Base-by-base conservation (phyloP, 2,113 vertebrate species). In the Sciurus niger region DNA sequence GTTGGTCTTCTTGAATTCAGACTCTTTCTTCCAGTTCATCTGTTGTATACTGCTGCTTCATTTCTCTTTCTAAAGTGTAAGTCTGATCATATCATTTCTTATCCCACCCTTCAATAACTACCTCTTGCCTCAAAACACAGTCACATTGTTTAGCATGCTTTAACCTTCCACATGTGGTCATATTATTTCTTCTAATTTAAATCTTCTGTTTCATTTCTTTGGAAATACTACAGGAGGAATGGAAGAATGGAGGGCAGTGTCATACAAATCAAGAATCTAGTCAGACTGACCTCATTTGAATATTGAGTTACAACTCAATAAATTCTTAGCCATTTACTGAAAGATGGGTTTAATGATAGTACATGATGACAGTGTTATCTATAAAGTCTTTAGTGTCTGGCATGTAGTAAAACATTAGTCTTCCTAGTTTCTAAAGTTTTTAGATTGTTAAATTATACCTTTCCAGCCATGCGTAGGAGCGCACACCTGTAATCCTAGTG, bases 401-500 rank as follows among this genome's bases (percentile, higher is more conserved):
- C 51, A 24, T 90, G 30, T 77, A 28, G 18, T 93, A 72, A 87
- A 67, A 34, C 55, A 24, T 53, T 89, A 58, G 8, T 79, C 25
- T 65, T 90, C 13, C 40, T 94, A 76, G n/a, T 78, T 63, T 87
- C 20, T 82, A 2, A 78, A 74, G 68, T 63, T 83, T 74, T 84
- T 67, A 70, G 76, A 53, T 90, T 74, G 77, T 72, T 95, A 90
- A 78, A 53, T 87, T 48, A 37, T 13, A n/a, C 22, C 22, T 89
- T 91, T 68, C 88, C n/a, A 94, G 53, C 9, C 46, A 1, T 7
- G 46, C 46, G 9, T 48, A 48, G 46, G 6, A 7, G 46, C 46
- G 9, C 7, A 48, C 46, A 48, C 46, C 46, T 8, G 46, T 48
- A 48, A 48, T 48, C 46, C 46, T 9, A 48, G 46, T 48, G 46